Evolutionary conservation across 2,113 vertebrate species (phyloP).

Genomic region (Pluvialis apricaria): DNA sequence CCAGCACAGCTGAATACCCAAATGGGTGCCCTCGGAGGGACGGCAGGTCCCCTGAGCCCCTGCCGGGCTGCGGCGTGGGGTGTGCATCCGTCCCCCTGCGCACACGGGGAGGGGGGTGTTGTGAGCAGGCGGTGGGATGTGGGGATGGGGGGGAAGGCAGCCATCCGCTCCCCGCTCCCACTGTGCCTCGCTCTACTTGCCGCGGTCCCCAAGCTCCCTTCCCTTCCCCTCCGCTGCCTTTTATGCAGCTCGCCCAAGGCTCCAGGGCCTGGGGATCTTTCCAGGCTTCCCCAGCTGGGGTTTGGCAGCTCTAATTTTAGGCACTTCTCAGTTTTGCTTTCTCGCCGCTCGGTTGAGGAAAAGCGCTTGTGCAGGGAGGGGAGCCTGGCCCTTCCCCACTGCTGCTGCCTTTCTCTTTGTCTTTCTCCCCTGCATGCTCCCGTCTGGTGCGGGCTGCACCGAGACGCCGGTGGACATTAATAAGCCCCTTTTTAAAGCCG

Average conservation of each 20-base stretch:
- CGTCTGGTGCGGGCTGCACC: not conserved
- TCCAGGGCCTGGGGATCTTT: slow-evolving; percentile 66
- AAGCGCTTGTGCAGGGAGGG: slow-evolving; percentile 24
- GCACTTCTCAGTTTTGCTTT: slow-evolving; percentile 61
- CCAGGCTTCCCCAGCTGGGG: slow-evolving; percentile 67
- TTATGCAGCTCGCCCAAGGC: slow-evolving; percentile 63
- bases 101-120: fast-evolving
- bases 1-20: not conserved
- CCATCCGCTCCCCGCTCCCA: not conserved
- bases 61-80: not conserved
- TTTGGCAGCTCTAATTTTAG: slow-evolving; percentile 68
- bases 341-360: slow-evolving; percentile 19
- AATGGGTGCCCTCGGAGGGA: not conserved
- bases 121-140: not conserved
- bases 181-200: slow-evolving; percentile 49
- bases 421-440: not conserved
- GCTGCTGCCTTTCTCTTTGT: slow-evolving; percentile 33
- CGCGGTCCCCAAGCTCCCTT: slow-evolving; percentile 39
- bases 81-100: fast-evolving
- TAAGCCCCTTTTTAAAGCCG: not conserved
- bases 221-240: slow-evolving; percentile 61
- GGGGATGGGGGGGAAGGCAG: not conserved
- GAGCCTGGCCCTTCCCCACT: slow-evolving; percentile 25
- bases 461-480: not conserved
- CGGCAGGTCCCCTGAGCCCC: not conserved